Conservation (phyloP, 1,140 invertebrate species). For the Achroia grisella region DNA sequence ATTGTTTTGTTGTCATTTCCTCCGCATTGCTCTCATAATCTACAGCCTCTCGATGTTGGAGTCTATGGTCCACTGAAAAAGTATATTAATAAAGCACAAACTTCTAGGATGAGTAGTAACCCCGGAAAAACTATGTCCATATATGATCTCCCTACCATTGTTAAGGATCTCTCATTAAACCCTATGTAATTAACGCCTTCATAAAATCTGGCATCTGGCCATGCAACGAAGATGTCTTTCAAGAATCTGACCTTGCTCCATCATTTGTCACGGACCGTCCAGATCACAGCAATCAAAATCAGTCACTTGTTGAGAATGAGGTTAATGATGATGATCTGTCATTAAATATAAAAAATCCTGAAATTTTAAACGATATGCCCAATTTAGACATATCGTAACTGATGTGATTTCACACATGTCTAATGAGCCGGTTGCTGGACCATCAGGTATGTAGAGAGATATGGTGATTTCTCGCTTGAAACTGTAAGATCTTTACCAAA, state of each 20-base stretch:
- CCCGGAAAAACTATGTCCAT: slow-evolving; percentile 25
- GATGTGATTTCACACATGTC: no score
- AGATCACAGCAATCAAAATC: neutral
- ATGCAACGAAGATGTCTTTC: slow-evolving; percentile 13
- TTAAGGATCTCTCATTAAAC: slow-evolving; percentile 10
- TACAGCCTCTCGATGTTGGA: slow-evolving; percentile 63
- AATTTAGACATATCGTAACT: no score
- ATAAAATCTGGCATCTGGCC: slow-evolving; percentile 13
- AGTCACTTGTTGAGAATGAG: no score
- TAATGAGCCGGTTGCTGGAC: no score
- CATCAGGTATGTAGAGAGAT: no score
- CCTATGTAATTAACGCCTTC: slow-evolving; percentile 14
- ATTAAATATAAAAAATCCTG: no score
- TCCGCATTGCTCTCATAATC: slow-evolving; percentile 56
- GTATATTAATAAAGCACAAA: slow-evolving; percentile 11
- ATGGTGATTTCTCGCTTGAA: no score
- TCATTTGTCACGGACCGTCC: slow-evolving; percentile 20
- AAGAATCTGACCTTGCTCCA: slow-evolving; percentile 11
- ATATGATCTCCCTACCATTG: slow-evolving; percentile 14
- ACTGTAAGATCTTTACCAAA: no score
- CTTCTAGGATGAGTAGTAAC: slow-evolving; percentile 32
- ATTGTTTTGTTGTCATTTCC: slow-evolving; percentile 54
- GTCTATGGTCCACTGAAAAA: slow-evolving; percentile 19
- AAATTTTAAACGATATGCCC: no score
- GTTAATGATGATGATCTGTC: no score